Evolutionary conservation across 2,113 vertebrate genomes (phyloP).

Genomic region (Neogale vison): DNA sequence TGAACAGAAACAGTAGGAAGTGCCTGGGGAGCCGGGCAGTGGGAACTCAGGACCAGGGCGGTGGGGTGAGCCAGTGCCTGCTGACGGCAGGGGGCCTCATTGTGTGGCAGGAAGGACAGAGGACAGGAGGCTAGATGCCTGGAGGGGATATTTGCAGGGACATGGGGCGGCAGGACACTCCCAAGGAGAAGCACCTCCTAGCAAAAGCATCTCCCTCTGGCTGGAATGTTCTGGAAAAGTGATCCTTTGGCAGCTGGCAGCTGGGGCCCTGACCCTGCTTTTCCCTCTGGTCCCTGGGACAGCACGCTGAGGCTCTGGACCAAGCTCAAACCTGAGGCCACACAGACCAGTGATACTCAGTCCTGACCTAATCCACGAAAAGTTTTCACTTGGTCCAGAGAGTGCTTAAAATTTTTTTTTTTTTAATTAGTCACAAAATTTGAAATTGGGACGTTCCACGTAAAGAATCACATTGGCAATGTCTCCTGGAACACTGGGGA

Average conservation of each 20-base stretch:
- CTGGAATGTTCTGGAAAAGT: background rate
- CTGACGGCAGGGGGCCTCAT: background rate
- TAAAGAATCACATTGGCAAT: background rate
- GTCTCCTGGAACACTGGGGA: background rate
- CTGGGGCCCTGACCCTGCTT: background rate
- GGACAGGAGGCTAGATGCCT: background rate
- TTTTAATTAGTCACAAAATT: background rate
- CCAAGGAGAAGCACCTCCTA: background rate
- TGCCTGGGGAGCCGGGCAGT: background rate
- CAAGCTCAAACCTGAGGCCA: background rate
- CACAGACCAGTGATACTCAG: background rate
- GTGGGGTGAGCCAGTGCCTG: background rate
- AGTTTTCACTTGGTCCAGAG: background rate
- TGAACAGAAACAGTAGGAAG: slow-evolving; percentile 1
- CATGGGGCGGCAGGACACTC: background rate
- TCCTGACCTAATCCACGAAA: fast-evolving
- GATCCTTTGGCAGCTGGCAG: background rate
- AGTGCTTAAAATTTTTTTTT: background rate
- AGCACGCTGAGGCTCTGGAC: background rate
- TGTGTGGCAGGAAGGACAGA: background rate
- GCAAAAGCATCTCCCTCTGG: background rate
- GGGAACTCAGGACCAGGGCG: background rate
- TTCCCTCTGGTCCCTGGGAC: background rate
- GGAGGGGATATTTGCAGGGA: slow-evolving; percentile 24
- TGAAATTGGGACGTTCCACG: background rate